A percentile compares a stretch with the other conserved stretches of the same genome.
phyloP scores from a whole-genome alignment of 2,113 vertebrate species.

The Terrapene triunguis region DNA sequence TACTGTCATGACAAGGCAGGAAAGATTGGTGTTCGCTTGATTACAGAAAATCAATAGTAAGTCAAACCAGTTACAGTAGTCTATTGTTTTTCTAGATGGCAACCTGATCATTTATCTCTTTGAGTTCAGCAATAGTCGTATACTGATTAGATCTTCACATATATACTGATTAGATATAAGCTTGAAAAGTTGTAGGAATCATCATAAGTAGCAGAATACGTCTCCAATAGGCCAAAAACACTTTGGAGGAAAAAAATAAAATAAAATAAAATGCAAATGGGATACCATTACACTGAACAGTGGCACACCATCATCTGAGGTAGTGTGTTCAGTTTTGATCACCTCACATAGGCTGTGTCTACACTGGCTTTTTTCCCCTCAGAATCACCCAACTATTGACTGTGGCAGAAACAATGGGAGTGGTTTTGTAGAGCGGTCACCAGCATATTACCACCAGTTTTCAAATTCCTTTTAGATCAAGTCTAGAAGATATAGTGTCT shows the following conservation, averaged over 20 bases:
- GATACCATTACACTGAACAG: neutral
- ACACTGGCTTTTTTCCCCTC: neutral
- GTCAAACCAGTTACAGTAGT: neutral
- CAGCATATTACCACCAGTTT: neutral
- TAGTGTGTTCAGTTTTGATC: neutral
- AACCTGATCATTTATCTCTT: neutral
- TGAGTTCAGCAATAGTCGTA: neutral
- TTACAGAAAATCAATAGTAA: conserved; percentile 11
- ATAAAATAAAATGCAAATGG: neutral
- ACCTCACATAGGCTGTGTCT: neutral
- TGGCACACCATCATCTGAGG: neutral
- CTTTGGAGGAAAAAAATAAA: neutral
- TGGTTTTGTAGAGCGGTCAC: neutral
- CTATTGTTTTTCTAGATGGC: neutral
- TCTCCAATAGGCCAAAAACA: neutral
- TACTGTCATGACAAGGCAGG: conserved; percentile 10
- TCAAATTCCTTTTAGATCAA: neutral
- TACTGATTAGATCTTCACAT: neutral
- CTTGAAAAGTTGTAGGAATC: neutral
- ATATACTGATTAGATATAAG: neutral
- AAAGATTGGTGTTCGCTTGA: neutral
- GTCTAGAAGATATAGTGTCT: neutral
- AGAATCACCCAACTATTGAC: neutral
- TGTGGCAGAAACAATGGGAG: neutral
- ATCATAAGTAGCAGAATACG: neutral